Evolutionary conservation across 37 sponge, comb jelly and placozoan species (phyloP).

Genomic region (Axinella damicornis): DNA sequence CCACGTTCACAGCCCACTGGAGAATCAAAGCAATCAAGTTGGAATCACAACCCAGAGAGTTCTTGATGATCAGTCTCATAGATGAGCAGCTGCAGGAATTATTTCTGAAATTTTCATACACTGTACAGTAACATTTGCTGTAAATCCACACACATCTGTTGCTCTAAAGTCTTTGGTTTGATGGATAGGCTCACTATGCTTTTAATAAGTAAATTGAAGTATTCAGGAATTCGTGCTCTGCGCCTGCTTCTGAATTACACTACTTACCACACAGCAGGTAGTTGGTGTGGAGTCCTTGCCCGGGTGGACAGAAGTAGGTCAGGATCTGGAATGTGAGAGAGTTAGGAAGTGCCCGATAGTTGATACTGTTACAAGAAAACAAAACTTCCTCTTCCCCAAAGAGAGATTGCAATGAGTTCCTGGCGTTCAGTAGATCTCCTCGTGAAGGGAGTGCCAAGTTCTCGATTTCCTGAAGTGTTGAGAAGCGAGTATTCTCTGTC

Average conservation of each 20-base stretch:
- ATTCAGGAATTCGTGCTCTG: no score
- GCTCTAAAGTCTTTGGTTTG: no score
- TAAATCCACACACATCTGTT: no score
- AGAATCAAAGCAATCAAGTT: neutral
- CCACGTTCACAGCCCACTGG: constrained; percentile 7
- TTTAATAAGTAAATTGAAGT: no score
- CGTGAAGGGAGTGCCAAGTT: constrained; percentile 8
- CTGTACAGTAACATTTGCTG: no score
- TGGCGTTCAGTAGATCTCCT: neutral
- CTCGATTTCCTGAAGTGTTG: neutral
- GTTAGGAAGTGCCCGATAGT: neutral
- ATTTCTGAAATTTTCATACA: no score
- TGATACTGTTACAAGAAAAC: neutral
- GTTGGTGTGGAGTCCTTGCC: constrained; percentile 32
- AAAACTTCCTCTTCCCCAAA: neutral
- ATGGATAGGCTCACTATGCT: no score
- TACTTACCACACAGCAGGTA: constrained; percentile 28
- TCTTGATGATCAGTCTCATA: no score
- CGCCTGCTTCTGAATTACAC: no score
- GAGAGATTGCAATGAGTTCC: neutral
- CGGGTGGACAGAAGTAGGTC: constrained; percentile 39
- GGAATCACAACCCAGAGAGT: no score
- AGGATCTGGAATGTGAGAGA: constrained; percentile 3
- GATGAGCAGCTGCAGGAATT: no score
- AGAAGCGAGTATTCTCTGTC: neutral